Evolutionary conservation across 2,888 invertebrate genomes (phyloP), one percentile per base, ranked within the genome.

Genomic region (Toxonevra muliebris): DNA sequence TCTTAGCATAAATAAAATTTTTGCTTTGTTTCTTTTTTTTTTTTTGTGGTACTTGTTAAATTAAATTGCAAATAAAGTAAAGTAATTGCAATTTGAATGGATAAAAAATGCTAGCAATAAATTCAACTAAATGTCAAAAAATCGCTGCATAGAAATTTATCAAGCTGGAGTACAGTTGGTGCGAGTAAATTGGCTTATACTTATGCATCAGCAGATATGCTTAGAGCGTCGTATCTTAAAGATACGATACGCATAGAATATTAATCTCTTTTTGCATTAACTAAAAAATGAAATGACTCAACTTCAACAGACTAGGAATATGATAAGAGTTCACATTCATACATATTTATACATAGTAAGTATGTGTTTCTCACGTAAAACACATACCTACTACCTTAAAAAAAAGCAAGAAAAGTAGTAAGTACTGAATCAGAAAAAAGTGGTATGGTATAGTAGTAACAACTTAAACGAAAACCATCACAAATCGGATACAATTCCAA

Each of bases 401-500:
- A 30, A 30, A 30, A 30, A 30, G 7, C 30, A 30, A 30, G 30
- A 30, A 30, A 30, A n/a, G 19, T 53, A 15, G n/a, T n/a, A 19
- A 53, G 19, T 17, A 53, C 53, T 2, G 12, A 53, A 53, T 17
- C 15, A 53, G 19, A 17, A 53, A n/a, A 13, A 42, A 42, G 41
- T n/a, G n/a, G 15, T 41, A 30, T 30, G 30, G 30, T 30, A 30
- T 30, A 30, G 30, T 30, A 30, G 30, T 30, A 30, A 41, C 59
- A 70, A 68, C 74, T 67, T 76, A 74, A 77, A 75, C 76, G 76
- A 76, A 76, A 78, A 81, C 76, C 82, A 83, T 77, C 82, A 75
- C 82, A 79, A 82, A 82, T 82, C 80, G 82, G 76, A 76, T 75
- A 81, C 82, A 82, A 82, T 81, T 79, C 78, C 75, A 82, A 79